phyloP scores from a whole-genome alignment of 2,888 invertebrate species.

The Formica aserva region DNA sequence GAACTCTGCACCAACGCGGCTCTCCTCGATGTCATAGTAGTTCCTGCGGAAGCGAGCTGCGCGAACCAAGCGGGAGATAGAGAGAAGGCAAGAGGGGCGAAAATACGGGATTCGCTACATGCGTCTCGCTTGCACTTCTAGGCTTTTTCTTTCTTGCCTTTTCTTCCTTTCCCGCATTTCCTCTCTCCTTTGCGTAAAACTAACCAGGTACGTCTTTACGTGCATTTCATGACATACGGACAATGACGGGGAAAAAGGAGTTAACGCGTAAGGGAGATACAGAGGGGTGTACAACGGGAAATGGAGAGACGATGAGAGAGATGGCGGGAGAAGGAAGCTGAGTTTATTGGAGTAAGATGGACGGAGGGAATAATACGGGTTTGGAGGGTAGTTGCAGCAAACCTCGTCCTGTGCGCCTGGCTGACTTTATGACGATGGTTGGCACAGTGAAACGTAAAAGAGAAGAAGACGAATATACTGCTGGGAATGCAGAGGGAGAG shows the following conservation, averaged over 20 bases:
- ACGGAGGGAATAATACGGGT: slow-evolving; percentile 29
- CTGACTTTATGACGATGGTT: slow-evolving; percentile 84
- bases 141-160: background rate
- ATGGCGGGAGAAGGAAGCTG: slow-evolving; percentile 18
- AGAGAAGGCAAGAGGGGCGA: slow-evolving; percentile 13
- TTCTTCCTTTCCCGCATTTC: slow-evolving; percentile 35
- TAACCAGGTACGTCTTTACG: slow-evolving; percentile 61
- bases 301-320: slow-evolving; percentile 35
- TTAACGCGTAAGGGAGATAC: slow-evolving; percentile 48
- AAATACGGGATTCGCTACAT: slow-evolving; percentile 26
- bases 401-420: slow-evolving; percentile 80
- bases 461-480: slow-evolving; percentile 49
- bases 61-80: slow-evolving; percentile 28
- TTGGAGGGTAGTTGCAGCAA: slow-evolving; percentile 70
- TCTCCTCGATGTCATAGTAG: slow-evolving; percentile 51
- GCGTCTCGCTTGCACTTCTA: slow-evolving; percentile 27
- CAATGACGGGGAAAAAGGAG: slow-evolving; percentile 35
- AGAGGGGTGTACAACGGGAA: slow-evolving; percentile 37
- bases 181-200: slow-evolving; percentile 45
- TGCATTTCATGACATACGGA: slow-evolving; percentile 63
- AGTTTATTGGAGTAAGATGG: slow-evolving; percentile 21
- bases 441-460: slow-evolving; percentile 80
- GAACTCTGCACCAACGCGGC: slow-evolving; percentile 59
- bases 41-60: slow-evolving; percentile 45
- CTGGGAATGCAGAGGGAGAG: slow-evolving; percentile 16